These are phyloP conservation scores for Oryzias dopingdopingensis DNA, from an alignment of 2,797 vertebrate genomes.

Conservation along the genomic window DNA sequence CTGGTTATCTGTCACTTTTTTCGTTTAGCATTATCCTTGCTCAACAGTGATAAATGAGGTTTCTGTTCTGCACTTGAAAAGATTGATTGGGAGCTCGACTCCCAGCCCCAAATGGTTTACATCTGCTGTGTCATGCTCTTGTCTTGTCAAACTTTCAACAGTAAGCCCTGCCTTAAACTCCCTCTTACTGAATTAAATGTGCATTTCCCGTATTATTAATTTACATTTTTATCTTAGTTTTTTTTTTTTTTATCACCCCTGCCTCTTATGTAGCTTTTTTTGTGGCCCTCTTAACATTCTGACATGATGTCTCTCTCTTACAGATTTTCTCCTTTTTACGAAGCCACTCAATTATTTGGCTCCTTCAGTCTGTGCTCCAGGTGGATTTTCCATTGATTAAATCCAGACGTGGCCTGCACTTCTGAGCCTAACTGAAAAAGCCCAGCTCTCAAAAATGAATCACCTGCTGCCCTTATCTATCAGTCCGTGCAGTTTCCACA, in stretches of 20 bases:
- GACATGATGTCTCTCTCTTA: conserved; percentile 62
- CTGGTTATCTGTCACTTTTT: conserved; percentile 44
- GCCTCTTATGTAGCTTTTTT: conserved; percentile 10
- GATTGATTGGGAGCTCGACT: conserved; percentile 61
- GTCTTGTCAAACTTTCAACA: conserved; percentile 65
- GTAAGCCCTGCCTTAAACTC: conserved; percentile 57
- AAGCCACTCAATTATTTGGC: conserved; percentile 53
- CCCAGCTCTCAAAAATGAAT: conserved; percentile 58
- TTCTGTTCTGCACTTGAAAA: conserved; percentile 70
- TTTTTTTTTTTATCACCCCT: conserved; percentile 3
- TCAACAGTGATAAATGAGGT: conserved; percentile 47
- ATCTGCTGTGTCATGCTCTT: conserved; percentile 25
- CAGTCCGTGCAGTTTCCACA: conserved; percentile 28
- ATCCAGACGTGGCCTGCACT: conserved; percentile 56
- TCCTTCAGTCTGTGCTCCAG: conserved; percentile 56
- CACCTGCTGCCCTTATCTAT: conserved; percentile 46
- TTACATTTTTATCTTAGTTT: conserved; percentile 24
- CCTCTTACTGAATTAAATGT: conserved; percentile 43
- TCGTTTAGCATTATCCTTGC: conserved; percentile 33
- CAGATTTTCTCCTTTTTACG: conserved; percentile 54
- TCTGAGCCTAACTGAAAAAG: conserved; percentile 48
- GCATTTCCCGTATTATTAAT: conserved; percentile 17
- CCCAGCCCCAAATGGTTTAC: conserved; percentile 53
- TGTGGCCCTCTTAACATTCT: conserved; percentile 51
- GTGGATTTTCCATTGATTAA: conserved; percentile 75